Conservation (phyloP, 2,113 vertebrate genomes). For the Aspiorhynchus laticeps region DNA sequence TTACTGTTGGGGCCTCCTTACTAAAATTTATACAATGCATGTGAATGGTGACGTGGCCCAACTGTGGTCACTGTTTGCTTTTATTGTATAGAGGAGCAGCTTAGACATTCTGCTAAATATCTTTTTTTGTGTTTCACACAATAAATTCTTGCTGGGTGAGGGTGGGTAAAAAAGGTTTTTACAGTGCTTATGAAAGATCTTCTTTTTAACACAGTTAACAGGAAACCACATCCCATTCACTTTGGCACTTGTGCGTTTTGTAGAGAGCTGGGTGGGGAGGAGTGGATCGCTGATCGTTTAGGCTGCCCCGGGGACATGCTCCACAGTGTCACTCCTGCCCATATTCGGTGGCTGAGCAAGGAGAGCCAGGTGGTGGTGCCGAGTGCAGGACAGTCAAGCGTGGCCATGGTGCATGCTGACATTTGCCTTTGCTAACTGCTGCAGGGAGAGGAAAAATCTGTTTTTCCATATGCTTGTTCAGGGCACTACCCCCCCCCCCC, state of each 20-base stretch:
- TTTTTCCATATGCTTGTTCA: slow-evolving; percentile 99
- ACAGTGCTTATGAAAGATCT: not conserved
- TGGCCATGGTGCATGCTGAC: slow-evolving; percentile 85
- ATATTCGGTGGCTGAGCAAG: slow-evolving; percentile 94
- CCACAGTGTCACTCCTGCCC: slow-evolving; percentile 88
- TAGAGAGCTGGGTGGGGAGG: not conserved
- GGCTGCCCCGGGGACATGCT: slow-evolving; percentile 86
- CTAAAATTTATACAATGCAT: not conserved
- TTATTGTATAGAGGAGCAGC: not conserved
- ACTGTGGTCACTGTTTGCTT: not conserved
- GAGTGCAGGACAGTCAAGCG: slow-evolving; percentile 94
- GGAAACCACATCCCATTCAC: not conserved
- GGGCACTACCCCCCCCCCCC: slow-evolving; percentile 85
- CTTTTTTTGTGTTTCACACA: not conserved
- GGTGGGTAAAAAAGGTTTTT: not conserved
- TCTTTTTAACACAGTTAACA: not conserved
- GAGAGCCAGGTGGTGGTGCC: slow-evolving; percentile 98
- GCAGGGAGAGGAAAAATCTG: slow-evolving; percentile 98
- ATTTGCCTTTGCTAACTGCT: slow-evolving; percentile 92
- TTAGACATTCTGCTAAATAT: slow-evolving; percentile 11
- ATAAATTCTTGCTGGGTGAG: not conserved
- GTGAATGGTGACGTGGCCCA: not conserved
- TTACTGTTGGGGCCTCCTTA: not conserved
- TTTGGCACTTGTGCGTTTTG: slow-evolving; percentile 26
- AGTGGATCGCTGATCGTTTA: slow-evolving; percentile 73